A percentile compares a stretch with the other conserved stretches of the same genome.
These are phyloP conservation scores for Bos taurus DNA, from an alignment of 2,113 vertebrate genomes.

Conservation along the genomic window DNA sequence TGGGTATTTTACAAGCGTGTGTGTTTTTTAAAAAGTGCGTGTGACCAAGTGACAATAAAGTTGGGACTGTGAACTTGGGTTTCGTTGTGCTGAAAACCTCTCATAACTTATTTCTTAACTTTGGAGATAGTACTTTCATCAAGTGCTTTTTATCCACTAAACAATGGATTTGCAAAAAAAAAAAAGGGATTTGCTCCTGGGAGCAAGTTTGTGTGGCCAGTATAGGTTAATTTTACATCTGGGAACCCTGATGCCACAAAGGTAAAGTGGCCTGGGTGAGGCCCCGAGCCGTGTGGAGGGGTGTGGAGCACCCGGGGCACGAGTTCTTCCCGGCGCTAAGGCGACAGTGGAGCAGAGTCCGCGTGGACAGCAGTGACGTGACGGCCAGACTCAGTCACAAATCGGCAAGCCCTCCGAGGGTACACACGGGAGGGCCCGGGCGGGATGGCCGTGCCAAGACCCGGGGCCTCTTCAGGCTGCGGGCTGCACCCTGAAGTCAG, in stretches of 20 bases:
- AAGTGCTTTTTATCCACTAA: neutral
- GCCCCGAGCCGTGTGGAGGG: neutral
- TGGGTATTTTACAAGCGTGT: slow-evolving; percentile 33
- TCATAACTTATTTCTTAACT: neutral
- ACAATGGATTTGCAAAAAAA: neutral
- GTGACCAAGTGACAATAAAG: slow-evolving; percentile 62
- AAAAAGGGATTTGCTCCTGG: neutral
- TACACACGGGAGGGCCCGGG: too few relatives aligned
- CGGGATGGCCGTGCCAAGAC: neutral
- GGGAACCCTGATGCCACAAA: neutral
- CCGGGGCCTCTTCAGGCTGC: too few relatives aligned
- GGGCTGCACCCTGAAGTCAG: neutral
- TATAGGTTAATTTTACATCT: neutral
- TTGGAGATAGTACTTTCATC: neutral
- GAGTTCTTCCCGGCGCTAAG: neutral
- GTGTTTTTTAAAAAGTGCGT: slow-evolving; percentile 28
- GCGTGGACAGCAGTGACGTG: neutral
- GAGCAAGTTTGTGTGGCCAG: neutral
- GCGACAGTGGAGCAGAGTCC: too few relatives aligned
- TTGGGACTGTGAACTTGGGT: slow-evolving; percentile 25
- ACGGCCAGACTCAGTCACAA: neutral
- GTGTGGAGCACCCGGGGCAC: neutral
- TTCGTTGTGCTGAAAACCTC: neutral
- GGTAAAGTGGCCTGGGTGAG: neutral
- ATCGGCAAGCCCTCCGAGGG: neutral